A percentile compares a stretch with the other conserved stretches of the same genome.
These are phyloP conservation scores for Mactra quadrangularis DNA, from an alignment of 1,140 invertebrate species.

Conservation along the genomic window DNA sequence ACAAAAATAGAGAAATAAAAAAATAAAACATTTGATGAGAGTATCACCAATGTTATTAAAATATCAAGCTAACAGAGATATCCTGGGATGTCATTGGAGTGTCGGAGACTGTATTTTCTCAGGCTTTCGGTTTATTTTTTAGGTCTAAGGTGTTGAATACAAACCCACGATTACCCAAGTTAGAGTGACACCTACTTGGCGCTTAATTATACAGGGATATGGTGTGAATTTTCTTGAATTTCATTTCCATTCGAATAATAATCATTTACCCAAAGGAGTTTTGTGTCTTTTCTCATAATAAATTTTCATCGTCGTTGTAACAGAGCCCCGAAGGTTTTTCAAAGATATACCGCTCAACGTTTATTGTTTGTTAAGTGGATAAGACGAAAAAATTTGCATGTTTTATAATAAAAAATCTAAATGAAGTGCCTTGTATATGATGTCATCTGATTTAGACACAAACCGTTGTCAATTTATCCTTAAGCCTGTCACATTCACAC, in stretches of 20 bases:
- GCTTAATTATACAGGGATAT: constrained; percentile 6
- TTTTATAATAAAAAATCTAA: constrained; percentile 37
- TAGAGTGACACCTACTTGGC: neutral
- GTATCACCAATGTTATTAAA: too few species aligned
- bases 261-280: neutral
- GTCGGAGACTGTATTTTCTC: too few species aligned
- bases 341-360: too few species aligned
- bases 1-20: too few species aligned
- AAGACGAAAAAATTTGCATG: constrained; percentile 44
- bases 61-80: too few species aligned
- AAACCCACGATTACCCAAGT: too few species aligned
- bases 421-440: constrained; percentile 9
- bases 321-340: constrained; percentile 15
- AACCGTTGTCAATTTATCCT: constrained; percentile 15
- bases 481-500: neutral
- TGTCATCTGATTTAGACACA: neutral
- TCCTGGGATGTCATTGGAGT: too few species aligned
- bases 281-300: constrained; percentile 21
- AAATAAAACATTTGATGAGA: too few species aligned
- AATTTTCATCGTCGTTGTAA: constrained; percentile 13
- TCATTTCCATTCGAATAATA: constrained; percentile 30
- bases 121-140: too few species aligned
- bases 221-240: constrained; percentile 19
- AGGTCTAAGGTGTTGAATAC: too few species aligned
- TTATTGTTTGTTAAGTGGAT: constrained; percentile 30